Percentiles rank a stretch among this genome's conserved stretches.
Conservation (phyloP, 2,888 invertebrate species). For the Antheraea yamamai region DNA sequence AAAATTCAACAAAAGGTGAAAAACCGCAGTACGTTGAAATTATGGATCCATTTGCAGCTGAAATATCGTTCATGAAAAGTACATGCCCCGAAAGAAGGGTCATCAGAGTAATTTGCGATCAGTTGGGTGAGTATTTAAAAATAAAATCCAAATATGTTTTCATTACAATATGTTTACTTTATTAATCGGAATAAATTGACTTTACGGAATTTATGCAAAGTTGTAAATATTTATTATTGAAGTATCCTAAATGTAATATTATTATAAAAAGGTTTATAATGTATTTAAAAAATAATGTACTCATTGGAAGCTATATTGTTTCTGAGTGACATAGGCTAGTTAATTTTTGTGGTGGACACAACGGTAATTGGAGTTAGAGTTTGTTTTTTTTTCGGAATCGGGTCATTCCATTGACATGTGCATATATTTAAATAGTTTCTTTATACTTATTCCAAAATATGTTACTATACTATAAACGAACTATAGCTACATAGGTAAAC, state of each 20-base stretch:
- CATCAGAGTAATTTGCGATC: conserved; percentile 89
- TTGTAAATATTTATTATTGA: no score
- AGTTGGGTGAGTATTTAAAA: conserved; percentile 82
- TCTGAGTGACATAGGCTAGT: no score
- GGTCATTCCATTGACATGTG: not conserved
- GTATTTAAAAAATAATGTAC: no score
- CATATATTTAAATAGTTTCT: not conserved
- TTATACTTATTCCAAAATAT: not conserved
- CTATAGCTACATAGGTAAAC: not conserved
- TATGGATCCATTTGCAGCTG: conserved; percentile 89
- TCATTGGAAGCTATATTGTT: no score
- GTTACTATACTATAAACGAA: not conserved
- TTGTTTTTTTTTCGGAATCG: no score
- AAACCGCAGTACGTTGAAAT: conserved; percentile 87
- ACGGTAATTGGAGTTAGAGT: no score
- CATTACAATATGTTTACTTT: not conserved
- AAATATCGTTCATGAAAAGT: conserved; percentile 90
- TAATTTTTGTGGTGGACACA: no score
- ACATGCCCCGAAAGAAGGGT: conserved; percentile 89
- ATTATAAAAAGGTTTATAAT: no score
- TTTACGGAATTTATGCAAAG: no score
- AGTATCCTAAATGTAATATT: no score
- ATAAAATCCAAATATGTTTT: not conserved
- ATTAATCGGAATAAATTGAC: not conserved
- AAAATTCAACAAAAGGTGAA: conserved; percentile 70